Evolutionary conservation across 2,888 invertebrate species (phyloP).

Genomic region (Drosophila ezoana): DNA sequence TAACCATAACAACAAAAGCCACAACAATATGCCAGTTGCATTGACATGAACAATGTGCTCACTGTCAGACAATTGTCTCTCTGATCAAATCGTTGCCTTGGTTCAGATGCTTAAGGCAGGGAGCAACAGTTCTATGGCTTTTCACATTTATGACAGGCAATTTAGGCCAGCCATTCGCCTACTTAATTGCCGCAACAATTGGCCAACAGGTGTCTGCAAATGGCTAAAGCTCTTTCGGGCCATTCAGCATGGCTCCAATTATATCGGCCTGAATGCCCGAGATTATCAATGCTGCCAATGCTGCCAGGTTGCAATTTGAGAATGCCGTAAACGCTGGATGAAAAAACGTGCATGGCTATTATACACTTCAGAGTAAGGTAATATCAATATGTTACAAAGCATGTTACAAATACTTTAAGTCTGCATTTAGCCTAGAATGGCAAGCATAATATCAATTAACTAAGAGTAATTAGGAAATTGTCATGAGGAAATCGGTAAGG

Average conservation of each 20-base stretch:
- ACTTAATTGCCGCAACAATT: slow-evolving; percentile 41
- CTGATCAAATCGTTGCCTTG: slow-evolving; percentile 23
- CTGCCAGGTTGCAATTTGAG: slow-evolving; percentile 12
- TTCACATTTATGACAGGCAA: slow-evolving; percentile 28
- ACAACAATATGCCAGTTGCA: slow-evolving; percentile 13
- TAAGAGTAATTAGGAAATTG: too few relatives aligned
- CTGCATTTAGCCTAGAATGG: too few relatives aligned
- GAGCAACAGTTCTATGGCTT: slow-evolving; percentile 1
- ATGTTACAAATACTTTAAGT: background rate
- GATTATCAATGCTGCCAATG: slow-evolving; percentile 47
- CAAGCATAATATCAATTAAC: too few relatives aligned
- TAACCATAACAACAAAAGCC: slow-evolving; percentile 3
- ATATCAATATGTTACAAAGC: background rate
- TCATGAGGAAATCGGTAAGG: too few relatives aligned
- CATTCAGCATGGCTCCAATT: slow-evolving; percentile 50
- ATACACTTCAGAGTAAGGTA: background rate
- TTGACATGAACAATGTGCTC: slow-evolving; percentile 9
- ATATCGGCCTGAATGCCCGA: slow-evolving; percentile 53
- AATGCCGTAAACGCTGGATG: slow-evolving; percentile 20
- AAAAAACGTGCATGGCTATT: background rate
- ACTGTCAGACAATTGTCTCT: background rate
- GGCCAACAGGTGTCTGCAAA: slow-evolving; percentile 54
- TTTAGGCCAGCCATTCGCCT: slow-evolving; percentile 21
- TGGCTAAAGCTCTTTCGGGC: slow-evolving; percentile 40
- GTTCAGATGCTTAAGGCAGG: slow-evolving; percentile 13